Evolutionary conservation across 2,888 invertebrate genomes (phyloP), one percentile per base, ranked within the genome.

Genomic region (Ligdia adustata): DNA sequence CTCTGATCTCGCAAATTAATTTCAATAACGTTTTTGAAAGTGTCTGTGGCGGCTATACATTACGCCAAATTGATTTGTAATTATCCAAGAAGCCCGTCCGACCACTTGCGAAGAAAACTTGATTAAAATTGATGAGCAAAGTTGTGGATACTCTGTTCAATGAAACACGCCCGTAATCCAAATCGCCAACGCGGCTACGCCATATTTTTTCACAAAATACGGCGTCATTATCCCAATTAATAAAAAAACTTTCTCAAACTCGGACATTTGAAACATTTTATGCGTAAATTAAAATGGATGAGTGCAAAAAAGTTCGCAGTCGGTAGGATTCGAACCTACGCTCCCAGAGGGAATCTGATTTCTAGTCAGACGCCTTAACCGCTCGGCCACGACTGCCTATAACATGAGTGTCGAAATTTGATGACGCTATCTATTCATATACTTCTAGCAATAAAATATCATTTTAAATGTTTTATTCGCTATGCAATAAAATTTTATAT

Each of bases 311-410:
- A 1, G 1, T 67, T 67, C 94, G 94, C 94, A 94, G 94, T 93
- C 94, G 93, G 94, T 94, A 95, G 94, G 94, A 95, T 94, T 94
- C 94, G 95, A 95, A 95, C 94, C 95, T 95, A 94, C 94, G 94
- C 95, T 94, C 94, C 94, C 94, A 95, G 94, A 95, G 94, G 94
- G 94, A 94, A 95, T 94, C 93, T 93, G 93, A 93, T 93, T 94
- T 94, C 94, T 93, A 94, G 94, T 94, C 94, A 94, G 94, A 94
- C 94, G 94, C 94, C 94, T 94, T 94, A 94, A 94, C 94, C 94
- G 93, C 94, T 94, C 94, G 94, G 94, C 94, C 94, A 94, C 93
- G 94, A 93, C 94, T 94, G 94, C 94, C n/a, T 20, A 13, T 2
- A 7, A 5, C 2, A 1, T 0, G 0, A 0, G 0, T 0, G n/a